These are phyloP conservation scores for Drosophila repletoides DNA, from an alignment of 1,140 invertebrate species.

Conservation along the genomic window DNA sequence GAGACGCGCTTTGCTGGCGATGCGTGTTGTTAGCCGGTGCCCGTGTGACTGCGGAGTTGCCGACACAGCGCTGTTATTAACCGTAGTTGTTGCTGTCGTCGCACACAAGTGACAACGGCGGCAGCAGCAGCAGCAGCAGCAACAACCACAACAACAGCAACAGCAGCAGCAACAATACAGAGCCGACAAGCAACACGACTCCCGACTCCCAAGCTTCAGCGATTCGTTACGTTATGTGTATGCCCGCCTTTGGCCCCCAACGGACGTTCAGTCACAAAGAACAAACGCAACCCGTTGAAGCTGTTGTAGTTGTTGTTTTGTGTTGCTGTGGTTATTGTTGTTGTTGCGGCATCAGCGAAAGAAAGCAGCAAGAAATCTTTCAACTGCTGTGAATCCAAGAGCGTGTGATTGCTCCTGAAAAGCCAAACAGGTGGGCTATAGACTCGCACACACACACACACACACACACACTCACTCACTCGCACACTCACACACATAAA, in stretches of 20 bases:
- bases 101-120: conserved; percentile 45
- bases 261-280: conserved; percentile 63
- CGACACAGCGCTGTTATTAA: conserved; percentile 57
- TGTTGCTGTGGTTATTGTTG: conserved; percentile 22
- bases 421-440: conserved; percentile 56
- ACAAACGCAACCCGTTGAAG: conserved; percentile 58
- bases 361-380: conserved; percentile 66
- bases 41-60: conserved; percentile 62
- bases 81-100: conserved; percentile 45
- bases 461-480: conserved; percentile 14
- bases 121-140: conserved; percentile 13
- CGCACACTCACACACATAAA: conserved; percentile 14
- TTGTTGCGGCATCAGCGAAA: conserved; percentile 27
- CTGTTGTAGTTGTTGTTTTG: conserved; percentile 23
- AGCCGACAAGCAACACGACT: conserved; percentile 45
- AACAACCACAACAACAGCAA: background rate
- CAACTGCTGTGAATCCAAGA: conserved; percentile 52
- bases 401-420: conserved; percentile 72
- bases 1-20: conserved; percentile 21
- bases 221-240: conserved; percentile 54
- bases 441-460: conserved; percentile 13
- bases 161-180: conserved; percentile 3
- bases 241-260: conserved; percentile 33
- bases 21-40: conserved; percentile 44
- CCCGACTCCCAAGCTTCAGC: conserved; percentile 35